These are phyloP conservation scores for Tromatobia lineatoria DNA, from an alignment of 2,888 invertebrate genomes.

Conservation along the genomic window DNA sequence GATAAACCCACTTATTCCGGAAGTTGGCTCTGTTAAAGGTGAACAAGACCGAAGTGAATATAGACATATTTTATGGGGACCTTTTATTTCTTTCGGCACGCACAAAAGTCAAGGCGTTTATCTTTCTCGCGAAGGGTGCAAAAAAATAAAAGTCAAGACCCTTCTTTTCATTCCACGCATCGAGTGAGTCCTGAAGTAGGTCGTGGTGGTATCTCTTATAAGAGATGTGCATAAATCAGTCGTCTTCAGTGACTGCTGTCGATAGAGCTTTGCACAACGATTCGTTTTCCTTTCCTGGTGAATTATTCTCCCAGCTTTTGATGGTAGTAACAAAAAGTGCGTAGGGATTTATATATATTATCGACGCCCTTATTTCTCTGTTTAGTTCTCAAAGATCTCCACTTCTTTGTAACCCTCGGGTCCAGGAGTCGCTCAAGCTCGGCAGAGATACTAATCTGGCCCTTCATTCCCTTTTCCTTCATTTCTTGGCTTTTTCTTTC, in stretches of 20 bases:
- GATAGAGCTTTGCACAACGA: slow-evolving; percentile 35
- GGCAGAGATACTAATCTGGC: slow-evolving; percentile 54
- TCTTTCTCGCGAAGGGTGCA: not conserved
- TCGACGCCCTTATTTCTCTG: not conserved
- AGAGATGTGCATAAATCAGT: slow-evolving; percentile 52
- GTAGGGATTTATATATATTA: slow-evolving; percentile 9
- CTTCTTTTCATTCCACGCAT: slow-evolving; percentile 19
- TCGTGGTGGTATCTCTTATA: slow-evolving; percentile 15
- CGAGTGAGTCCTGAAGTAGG: not conserved
- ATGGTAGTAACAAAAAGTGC: slow-evolving; percentile 6
- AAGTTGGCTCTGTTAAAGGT: not conserved
- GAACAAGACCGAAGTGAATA: slow-evolving; percentile 7
- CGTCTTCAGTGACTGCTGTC: slow-evolving; percentile 37
- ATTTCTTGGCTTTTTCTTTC: slow-evolving; percentile 1
- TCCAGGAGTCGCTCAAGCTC: slow-evolving; percentile 38
- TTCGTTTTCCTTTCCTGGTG: slow-evolving; percentile 27
- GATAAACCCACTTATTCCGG: slow-evolving; percentile 10
- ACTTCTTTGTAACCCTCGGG: slow-evolving; percentile 15
- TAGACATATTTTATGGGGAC: not conserved
- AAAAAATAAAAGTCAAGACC: slow-evolving; percentile 15
- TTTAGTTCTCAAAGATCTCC: slow-evolving; percentile 45
- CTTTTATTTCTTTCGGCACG: slow-evolving; percentile 23
- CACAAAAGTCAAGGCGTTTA: slow-evolving; percentile 15
- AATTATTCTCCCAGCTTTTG: slow-evolving; percentile 5
- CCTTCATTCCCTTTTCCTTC: slow-evolving; percentile 34